Evolutionary conservation across 2,113 vertebrate genomes (phyloP).

Genomic region (Oreochromis niloticus): DNA sequence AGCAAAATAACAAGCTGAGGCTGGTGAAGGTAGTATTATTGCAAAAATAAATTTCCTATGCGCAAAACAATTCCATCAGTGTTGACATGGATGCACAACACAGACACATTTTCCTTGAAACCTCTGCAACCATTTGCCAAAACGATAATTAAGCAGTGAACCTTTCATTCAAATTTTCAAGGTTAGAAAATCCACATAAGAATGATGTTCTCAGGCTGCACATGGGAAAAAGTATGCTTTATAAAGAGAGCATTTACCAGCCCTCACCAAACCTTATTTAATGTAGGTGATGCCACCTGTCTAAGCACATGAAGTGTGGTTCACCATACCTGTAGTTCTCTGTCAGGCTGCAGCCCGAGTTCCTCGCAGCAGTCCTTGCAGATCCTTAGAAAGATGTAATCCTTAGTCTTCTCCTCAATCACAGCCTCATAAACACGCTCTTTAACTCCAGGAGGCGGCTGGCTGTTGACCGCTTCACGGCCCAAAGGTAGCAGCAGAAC

Average conservation of each 20-base stretch:
- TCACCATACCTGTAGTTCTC: slow-evolving; percentile 86
- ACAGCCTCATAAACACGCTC: slow-evolving; percentile 96
- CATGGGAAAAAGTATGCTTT: neutral
- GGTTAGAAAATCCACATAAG: neutral
- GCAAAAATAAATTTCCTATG: neutral
- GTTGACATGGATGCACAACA: neutral
- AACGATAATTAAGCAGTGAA: neutral
- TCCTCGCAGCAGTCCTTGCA: slow-evolving; percentile 95
- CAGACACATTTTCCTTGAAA: neutral
- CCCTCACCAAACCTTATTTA: neutral
- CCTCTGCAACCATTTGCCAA: neutral
- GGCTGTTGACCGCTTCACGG: slow-evolving; percentile 76
- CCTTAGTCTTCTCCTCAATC: slow-evolving; percentile 99
- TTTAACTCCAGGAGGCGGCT: slow-evolving; percentile 87
- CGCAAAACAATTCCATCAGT: neutral
- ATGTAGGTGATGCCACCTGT: neutral
- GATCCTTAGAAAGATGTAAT: slow-evolving; percentile 97
- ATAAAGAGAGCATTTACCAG: neutral
- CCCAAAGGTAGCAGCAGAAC: slow-evolving; percentile 90
- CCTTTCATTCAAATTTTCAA: slow-evolving; percentile 1
- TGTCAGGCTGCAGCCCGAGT: slow-evolving; percentile 85
- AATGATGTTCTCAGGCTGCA: neutral
- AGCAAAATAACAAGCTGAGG: neutral
- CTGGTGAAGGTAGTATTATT: neutral
- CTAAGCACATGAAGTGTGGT: neutral